Percentiles rank a stretch among this genome's conserved stretches.
Conservation (phyloP, 2,797 vertebrate genomes). For the Crax fasciolata region DNA sequence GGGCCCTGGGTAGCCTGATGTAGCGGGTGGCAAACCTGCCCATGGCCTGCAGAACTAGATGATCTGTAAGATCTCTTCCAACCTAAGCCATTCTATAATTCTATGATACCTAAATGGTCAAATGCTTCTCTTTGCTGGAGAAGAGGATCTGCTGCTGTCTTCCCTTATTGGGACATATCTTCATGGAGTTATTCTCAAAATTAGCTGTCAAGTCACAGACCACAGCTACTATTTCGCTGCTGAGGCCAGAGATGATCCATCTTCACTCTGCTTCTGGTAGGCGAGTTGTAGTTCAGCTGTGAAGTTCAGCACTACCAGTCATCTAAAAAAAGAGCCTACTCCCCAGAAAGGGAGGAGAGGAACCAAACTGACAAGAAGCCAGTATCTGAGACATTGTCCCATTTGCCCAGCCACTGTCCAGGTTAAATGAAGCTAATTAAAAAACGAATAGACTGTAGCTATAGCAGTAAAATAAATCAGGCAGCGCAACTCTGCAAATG, state of each 20-base stretch:
- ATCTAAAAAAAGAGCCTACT: accelerated
- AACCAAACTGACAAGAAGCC: background rate
- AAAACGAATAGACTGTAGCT: background rate
- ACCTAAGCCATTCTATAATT: too few relatives aligned
- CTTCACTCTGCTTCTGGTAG: background rate
- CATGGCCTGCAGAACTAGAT: too few relatives aligned
- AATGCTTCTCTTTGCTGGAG: accelerated
- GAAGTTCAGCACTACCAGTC: background rate
- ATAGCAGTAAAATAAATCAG: background rate
- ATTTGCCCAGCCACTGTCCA: background rate
- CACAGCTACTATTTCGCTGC: background rate
- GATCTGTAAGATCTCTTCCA: too few relatives aligned
- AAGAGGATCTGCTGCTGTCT: background rate
- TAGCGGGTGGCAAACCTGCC: too few relatives aligned
- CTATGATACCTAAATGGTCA: background rate
- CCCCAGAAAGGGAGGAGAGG: background rate
- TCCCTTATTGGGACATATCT: background rate
- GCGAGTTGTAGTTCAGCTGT: background rate
- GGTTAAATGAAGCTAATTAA: slow-evolving; percentile 36
- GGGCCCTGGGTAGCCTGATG: too few relatives aligned
- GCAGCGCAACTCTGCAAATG: background rate
- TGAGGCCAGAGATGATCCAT: background rate
- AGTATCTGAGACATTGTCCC: accelerated
- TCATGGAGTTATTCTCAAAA: background rate
- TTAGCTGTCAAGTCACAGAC: background rate